Percentiles rank a stretch among this genome's conserved stretches.
Conservation (phyloP, 2,888 invertebrate genomes). For the Oegoconia quadripuncta region DNA sequence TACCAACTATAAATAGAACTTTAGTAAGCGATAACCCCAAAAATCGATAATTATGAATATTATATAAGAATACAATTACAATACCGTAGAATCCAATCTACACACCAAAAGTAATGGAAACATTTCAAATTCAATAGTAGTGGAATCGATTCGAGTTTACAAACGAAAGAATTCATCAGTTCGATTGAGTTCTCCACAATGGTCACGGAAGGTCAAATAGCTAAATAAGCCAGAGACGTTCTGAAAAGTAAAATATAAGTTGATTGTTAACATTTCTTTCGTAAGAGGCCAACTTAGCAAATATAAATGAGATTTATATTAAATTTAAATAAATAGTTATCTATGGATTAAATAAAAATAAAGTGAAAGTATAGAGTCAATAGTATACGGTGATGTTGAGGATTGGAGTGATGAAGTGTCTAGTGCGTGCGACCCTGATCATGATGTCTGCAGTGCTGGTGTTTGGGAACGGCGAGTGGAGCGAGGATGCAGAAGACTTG, state of each 20-base stretch:
- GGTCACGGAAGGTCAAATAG: slow-evolving; percentile 6
- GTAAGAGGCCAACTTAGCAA: too few relatives aligned
- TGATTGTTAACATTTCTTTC: too few relatives aligned
- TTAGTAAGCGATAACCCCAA: slow-evolving; percentile 8
- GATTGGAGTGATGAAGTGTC: slow-evolving; percentile 34
- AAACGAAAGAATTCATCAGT: slow-evolving; percentile 17
- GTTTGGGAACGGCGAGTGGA: slow-evolving; percentile 68
- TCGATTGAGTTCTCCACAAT: slow-evolving; percentile 13
- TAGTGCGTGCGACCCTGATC: slow-evolving; percentile 41
- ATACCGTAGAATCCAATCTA: not conserved
- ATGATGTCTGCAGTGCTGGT: slow-evolving; percentile 47
- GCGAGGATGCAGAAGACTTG: slow-evolving; percentile 70
- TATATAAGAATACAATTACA: not conserved
- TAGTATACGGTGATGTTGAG: slow-evolving; percentile 23
- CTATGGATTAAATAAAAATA: too few relatives aligned
- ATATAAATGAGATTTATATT: too few relatives aligned
- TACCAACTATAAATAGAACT: slow-evolving; percentile 1
- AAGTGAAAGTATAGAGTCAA: too few relatives aligned
- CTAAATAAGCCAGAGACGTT: slow-evolving; percentile 4
- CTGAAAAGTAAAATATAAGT: too few relatives aligned
- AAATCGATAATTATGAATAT: slow-evolving; percentile 13
- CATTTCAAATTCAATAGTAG: not conserved
- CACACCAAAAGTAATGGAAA: too few relatives aligned
- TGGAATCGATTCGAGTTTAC: too few relatives aligned
- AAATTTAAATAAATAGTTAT: too few relatives aligned